A percentile compares a stretch with the other conserved stretches of the same genome.
These are phyloP conservation scores for Microvelia longipes DNA, from an alignment of 1,140 invertebrate species.

Conservation along the genomic window DNA sequence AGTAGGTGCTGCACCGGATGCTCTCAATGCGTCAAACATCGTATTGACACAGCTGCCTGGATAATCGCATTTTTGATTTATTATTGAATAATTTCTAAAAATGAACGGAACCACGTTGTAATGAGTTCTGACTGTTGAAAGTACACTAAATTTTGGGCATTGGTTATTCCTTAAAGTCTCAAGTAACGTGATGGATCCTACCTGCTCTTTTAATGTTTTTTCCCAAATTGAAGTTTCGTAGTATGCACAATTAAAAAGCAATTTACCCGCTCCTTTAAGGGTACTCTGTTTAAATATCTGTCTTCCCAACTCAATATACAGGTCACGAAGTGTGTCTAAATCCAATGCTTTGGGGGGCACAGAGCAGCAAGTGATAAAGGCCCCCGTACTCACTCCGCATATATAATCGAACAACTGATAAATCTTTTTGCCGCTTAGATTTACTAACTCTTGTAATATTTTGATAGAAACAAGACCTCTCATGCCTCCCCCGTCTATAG, in stretches of 20 bases:
- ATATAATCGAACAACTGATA: conserved; percentile 74
- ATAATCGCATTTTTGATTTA: conserved; percentile 57
- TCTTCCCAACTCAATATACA: conserved; percentile 52
- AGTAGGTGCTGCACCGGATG: conserved; percentile 82
- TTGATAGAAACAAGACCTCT: conserved; percentile 64
- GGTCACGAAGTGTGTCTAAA: conserved; percentile 42
- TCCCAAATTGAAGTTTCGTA: conserved; percentile 81
- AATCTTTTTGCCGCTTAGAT: conserved; percentile 45
- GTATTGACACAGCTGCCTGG: conserved; percentile 53
- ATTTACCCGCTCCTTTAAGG: conserved; percentile 54
- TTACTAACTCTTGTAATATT: conserved; percentile 59
- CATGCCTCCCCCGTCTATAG: conserved; percentile 81
- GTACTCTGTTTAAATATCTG: conserved; percentile 56
- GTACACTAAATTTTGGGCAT: conserved; percentile 48
- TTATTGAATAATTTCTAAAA: conserved; percentile 77
- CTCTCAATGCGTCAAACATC: conserved; percentile 77
- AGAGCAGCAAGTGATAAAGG: conserved; percentile 43
- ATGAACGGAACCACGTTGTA: conserved; percentile 61
- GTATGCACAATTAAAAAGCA: conserved; percentile 76
- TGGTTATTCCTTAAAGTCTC: conserved; percentile 41
- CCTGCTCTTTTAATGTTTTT: conserved; percentile 52
- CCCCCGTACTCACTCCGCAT: conserved; percentile 79
- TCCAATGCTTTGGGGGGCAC: conserved; percentile 39
- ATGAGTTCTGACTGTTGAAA: conserved; percentile 68
- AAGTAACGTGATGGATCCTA: conserved; percentile 51